Conservation (phyloP, 1,140 invertebrate genomes). For the Drosophila athabasca region DNA sequence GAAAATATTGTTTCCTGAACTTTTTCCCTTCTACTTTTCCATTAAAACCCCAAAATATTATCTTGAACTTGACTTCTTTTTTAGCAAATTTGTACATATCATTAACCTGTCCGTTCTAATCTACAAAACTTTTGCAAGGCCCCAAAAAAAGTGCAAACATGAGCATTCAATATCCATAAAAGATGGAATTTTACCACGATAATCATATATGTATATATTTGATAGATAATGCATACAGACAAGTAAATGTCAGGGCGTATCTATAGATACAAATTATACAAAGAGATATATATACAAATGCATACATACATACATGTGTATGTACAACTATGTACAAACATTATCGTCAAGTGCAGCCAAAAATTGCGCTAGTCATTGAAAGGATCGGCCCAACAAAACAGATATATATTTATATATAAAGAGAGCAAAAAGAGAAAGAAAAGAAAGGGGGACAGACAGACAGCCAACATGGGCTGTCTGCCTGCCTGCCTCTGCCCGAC, state of each 20-base stretch:
- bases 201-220: conserved; percentile 23
- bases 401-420: conserved; percentile 1
- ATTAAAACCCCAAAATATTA: too few species aligned
- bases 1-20: too few species aligned
- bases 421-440: conserved; percentile 2
- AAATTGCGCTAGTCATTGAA: conserved; percentile 36
- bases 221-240: conserved; percentile 28
- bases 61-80: too few species aligned
- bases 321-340: background rate
- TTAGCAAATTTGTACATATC: too few species aligned
- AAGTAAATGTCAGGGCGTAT: conserved; percentile 26
- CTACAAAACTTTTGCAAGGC: conserved; percentile 2
- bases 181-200: conserved; percentile 14
- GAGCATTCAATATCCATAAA: conserved; percentile 37
- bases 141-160: background rate
- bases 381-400: conserved; percentile 19
- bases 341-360: conserved; percentile 22
- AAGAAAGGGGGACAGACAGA: conserved; percentile 6
- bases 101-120: too few species aligned
- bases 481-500: conserved; percentile 29
- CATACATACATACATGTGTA: too few species aligned
- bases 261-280: conserved; percentile 37
- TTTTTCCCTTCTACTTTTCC: too few species aligned
- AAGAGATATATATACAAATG: background rate
- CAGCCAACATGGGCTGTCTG: conserved; percentile 21